Conservation (phyloP, 1,140 invertebrate genomes). For the Cydia splendana region DNA sequence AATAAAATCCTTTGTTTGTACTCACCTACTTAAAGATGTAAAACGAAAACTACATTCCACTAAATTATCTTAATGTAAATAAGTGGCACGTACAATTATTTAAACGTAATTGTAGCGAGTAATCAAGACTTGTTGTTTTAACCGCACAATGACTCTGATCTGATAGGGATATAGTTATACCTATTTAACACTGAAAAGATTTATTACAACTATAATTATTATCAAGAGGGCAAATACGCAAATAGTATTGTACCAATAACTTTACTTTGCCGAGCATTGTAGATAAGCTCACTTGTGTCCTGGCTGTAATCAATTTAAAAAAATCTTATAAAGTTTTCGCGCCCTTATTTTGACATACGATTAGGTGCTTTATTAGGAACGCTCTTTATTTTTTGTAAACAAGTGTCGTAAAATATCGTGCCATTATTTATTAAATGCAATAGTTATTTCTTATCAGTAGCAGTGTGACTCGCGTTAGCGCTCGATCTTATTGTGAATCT, state of each 20-base stretch:
- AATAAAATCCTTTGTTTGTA: not conserved
- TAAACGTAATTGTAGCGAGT: conserved; percentile 14
- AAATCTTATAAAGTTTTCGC: conserved; percentile 32
- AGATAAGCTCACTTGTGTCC: conserved; percentile 50
- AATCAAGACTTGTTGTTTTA: conserved; percentile 27
- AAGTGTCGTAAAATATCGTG: conserved; percentile 2
- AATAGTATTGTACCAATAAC: conserved; percentile 46
- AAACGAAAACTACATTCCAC: not conserved
- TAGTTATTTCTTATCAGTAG: conserved; percentile 13
- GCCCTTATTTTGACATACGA: conserved; percentile 29
- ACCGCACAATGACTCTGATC: conserved; percentile 19
- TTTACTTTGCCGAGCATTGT: conserved; percentile 45
- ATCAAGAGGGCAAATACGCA: conserved; percentile 45
- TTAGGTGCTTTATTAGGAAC: conserved; percentile 13
- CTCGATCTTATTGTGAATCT: conserved; percentile 35
- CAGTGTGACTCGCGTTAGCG: conserved; percentile 18
- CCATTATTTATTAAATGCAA: not conserved
- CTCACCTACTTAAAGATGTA: not conserved
- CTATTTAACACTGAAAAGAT: conserved; percentile 28
- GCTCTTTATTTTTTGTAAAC: not conserved
- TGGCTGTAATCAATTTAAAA: not conserved
- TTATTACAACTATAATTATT: conserved; percentile 46
- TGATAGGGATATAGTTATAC: conserved; percentile 6
- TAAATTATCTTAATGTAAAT: conserved; percentile 18
- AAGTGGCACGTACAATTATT: conserved; percentile 20